phyloP scores from a whole-genome alignment of 2,888 invertebrate species.

The Cactoblastis cactorum region DNA sequence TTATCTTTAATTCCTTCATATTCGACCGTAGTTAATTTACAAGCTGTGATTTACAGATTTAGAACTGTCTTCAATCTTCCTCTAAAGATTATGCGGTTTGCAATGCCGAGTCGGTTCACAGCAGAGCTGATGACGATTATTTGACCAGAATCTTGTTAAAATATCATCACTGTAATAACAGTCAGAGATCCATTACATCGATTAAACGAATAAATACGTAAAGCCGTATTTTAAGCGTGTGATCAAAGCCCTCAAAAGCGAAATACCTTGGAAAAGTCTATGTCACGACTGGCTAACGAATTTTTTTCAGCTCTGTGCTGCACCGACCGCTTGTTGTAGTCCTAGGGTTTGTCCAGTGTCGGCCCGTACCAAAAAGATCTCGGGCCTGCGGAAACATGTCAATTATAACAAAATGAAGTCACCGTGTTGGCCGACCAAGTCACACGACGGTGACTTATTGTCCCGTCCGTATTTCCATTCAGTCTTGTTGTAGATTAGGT shows the following conservation, averaged over 20 bases:
- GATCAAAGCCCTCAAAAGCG: no score
- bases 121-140: background rate
- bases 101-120: background rate
- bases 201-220: no score
- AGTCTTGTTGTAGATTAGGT: constrained; percentile 7
- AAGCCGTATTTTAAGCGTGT: no score
- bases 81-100: constrained; percentile 6
- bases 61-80: constrained; percentile 11
- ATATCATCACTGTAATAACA: background rate
- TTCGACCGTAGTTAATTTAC: background rate
- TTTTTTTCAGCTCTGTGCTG: no score
- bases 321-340: background rate
- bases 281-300: no score
- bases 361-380: background rate
- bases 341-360: background rate
- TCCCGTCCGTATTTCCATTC: background rate
- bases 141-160: background rate
- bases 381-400: background rate
- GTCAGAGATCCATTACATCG: background rate
- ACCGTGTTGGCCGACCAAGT: background rate
- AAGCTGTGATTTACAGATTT: constrained; percentile 2
- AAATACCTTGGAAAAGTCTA: no score
- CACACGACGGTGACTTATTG: background rate
- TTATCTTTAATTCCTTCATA: background rate
- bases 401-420: constrained; percentile 1